Conservation (phyloP, 2,797 vertebrate species). For the Euphonia xanthogaster region DNA sequence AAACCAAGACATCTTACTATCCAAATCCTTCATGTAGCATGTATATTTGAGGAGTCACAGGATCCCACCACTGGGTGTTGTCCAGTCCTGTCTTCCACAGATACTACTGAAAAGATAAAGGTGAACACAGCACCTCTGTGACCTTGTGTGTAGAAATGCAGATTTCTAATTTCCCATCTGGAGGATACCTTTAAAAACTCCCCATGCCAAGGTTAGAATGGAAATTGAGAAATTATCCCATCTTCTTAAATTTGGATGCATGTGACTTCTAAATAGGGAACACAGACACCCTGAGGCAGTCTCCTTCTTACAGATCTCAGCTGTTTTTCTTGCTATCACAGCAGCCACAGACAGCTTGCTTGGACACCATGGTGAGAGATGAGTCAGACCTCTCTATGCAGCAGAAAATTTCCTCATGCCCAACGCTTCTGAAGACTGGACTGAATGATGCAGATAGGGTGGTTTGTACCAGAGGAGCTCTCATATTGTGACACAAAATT, state of each 20-base stretch:
- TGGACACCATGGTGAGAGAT: background rate
- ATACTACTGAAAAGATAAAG: background rate
- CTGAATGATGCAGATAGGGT: background rate
- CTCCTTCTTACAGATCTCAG: background rate
- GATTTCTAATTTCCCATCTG: background rate
- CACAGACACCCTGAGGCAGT: background rate
- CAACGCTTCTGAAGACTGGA: background rate
- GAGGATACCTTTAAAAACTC: background rate
- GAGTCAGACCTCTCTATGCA: background rate
- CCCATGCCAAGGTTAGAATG: background rate
- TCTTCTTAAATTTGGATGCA: background rate
- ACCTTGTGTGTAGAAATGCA: background rate
- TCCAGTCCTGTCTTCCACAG: background rate
- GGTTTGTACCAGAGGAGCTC: background rate
- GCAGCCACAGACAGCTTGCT: background rate
- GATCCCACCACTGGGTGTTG: accelerated
- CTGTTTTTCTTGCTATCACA: background rate
- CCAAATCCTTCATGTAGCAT: background rate
- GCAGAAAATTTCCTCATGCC: background rate
- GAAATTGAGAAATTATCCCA: background rate
- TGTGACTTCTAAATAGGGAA: background rate
- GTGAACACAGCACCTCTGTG: background rate
- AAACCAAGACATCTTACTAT: background rate
- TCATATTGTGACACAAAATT: background rate
- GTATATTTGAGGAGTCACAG: background rate